These are phyloP conservation scores for Cyprinella venusta DNA, from an alignment of 2,797 vertebrate genomes.

Conservation along the genomic window DNA sequence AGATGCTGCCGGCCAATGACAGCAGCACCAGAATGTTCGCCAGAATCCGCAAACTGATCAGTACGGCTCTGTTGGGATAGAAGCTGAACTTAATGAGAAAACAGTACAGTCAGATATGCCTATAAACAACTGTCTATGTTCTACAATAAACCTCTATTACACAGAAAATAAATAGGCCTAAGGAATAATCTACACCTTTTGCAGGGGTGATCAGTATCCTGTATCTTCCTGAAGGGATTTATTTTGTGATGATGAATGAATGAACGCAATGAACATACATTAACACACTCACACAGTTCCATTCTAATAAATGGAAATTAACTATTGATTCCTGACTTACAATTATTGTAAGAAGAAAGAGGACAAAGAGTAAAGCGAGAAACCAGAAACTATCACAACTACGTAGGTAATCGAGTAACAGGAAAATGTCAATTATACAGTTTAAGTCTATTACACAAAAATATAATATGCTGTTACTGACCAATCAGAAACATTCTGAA, in stretches of 20 bases:
- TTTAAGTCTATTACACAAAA: background rate
- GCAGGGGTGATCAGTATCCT: background rate
- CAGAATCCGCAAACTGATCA: constrained; percentile 90
- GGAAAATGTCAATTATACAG: background rate
- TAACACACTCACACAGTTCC: background rate
- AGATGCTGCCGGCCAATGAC: constrained; percentile 95
- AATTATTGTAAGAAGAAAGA: background rate
- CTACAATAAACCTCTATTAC: background rate
- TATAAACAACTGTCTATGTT: background rate
- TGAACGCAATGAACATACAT: no score
- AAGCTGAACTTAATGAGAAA: background rate
- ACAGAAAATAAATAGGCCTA: background rate
- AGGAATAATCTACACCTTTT: background rate
- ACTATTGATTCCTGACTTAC: background rate
- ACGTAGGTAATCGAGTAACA: background rate
- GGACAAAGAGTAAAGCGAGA: background rate
- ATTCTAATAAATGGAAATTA: background rate
- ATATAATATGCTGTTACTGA: background rate
- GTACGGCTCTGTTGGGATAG: constrained; percentile 81
- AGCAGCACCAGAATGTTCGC: constrained; percentile 96
- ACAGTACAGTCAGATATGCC: background rate
- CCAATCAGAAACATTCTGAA: background rate
- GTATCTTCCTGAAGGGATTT: background rate
- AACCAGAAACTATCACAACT: background rate
- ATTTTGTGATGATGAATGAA: background rate